Evolutionary conservation across 2,888 invertebrate genomes (phyloP), one percentile per base, ranked within the genome.

Genomic region (Saturnia pavonia): DNA sequence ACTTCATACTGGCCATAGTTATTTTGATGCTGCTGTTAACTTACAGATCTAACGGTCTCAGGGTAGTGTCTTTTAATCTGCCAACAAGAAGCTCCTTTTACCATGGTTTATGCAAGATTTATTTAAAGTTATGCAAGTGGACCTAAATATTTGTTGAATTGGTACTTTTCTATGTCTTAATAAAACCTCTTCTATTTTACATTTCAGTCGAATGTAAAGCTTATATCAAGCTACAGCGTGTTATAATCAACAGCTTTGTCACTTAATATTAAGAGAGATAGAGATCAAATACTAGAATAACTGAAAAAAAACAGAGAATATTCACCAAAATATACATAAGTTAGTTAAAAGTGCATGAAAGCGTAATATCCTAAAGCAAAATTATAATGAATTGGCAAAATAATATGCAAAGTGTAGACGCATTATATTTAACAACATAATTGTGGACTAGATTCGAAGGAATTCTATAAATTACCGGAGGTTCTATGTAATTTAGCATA

Each of bases 371-470:
- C 57, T 27, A 27, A 60, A 27, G 27, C 25, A 54, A 54, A 54
- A 54, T 25, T 27, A 27, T 27, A 60, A 60, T 60, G 27, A 14
- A 60, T 1, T 51, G 19, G 48, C 16, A 19, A 51, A 27, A 4
- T 25, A 27, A 27, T 60, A 60, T 60, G 14, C 4, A 60, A 60
- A 27, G 14, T 60, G 57, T 27, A 60, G 25, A 6, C 27, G 25
- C 57, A 60, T 27, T 60, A 60, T 60, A 27, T 60, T 60, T 60
- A 60, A 60, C 57, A 60, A 60, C 57, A 60, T 60, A 60, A 60
- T 60, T 60, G 16, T 27, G 27, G 14, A 60, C 27, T 60, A 25
- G 27, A 4, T 60, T 60, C 57, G 1, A 60, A 60, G 57, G 27
- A 60, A 60, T 27, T 60, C 27, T 19, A 60, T 60, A 25, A 14